Evolutionary conservation across 2,113 vertebrate genomes (phyloP), one percentile per base, ranked within the genome.

Genomic region (Tapirus terrestris): DNA sequence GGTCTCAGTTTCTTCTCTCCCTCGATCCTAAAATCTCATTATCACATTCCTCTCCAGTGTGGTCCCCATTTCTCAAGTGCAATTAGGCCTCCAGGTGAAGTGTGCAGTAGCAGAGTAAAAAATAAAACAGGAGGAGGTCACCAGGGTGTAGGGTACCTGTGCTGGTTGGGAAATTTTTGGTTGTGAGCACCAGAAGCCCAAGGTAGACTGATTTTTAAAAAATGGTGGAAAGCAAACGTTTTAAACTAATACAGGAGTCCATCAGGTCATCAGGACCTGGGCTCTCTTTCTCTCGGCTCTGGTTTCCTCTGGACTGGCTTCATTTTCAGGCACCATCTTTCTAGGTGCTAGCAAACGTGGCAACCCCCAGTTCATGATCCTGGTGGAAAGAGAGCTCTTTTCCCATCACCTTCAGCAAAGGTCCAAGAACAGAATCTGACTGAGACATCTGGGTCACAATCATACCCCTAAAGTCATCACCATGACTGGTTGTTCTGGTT

Each of bases 391-490:
- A 31, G 18, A 6, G n/a, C 5, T 67, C 4, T 25, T 31, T 43
- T 29, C 29, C 56, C 51, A 8, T 23, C 13, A 3, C n/a, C n/a
- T 2, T 14, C 11, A 20, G 31, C 31, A 0, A 7, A 43, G 8
- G 16, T 4, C 45, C 39, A 20, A 31, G 70, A n/a, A 20, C 10
- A 16, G 29, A 18, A 33, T 36, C 33, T 31, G 25, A 31, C 1
- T 7, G 31, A 33, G 36, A 43, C 27, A 11, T 29, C 25, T 12
- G 14, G 31, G 27, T 76, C 36, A 43, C 48, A 31, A 6, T 5
- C 6, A 18, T 20, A 14, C 29, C 6, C n/a, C 8, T 2, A 1
- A 27, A 33, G 27, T 3, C 0, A 0, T 23, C 61, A 11, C 45
- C 0, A 0, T 13, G 13, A 5, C 36, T 18, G 43, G 21, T 5